A percentile compares a stretch with the other conserved stretches of the same genome.
phyloP scores from a whole-genome alignment of 2,797 vertebrate genomes.

The Peromyscus eremicus region DNA sequence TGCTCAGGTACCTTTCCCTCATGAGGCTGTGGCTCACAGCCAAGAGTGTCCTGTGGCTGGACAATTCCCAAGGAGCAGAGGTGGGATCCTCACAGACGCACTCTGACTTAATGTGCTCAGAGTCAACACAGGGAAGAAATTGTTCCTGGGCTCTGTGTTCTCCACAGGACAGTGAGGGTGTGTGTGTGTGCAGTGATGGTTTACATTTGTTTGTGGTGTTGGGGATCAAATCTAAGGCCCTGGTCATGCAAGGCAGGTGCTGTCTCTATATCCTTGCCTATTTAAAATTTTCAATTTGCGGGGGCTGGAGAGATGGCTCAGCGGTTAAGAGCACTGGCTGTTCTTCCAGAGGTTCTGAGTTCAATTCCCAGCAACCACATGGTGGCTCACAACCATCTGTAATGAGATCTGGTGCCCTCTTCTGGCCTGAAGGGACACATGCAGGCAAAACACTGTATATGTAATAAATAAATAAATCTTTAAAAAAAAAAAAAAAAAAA shows the following conservation, averaged over 20 bases:
- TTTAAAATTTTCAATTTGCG: not conserved
- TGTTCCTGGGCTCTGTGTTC: fast-evolving
- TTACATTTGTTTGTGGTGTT: not conserved
- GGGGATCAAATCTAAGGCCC: not conserved
- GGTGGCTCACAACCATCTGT: too few species aligned
- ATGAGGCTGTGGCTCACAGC: not conserved
- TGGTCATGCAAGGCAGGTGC: not conserved
- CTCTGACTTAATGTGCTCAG: not conserved
- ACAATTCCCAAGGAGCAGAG: not conserved
- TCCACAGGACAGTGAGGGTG: not conserved
- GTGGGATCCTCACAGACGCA: not conserved
- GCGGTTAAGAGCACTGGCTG: too few species aligned
- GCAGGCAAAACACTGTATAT: too few species aligned
- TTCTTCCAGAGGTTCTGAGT: too few species aligned
- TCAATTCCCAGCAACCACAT: too few species aligned
- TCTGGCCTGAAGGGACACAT: too few species aligned
- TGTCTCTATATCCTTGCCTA: not conserved
- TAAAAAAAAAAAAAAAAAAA: too few species aligned
- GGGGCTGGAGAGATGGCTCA: too few species aligned
- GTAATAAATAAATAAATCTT: too few species aligned
- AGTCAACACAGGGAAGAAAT: not conserved
- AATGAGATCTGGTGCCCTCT: too few species aligned
- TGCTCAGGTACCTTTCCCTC: not conserved
- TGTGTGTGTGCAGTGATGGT: too few species aligned
- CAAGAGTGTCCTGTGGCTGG: not conserved